These are phyloP conservation scores for Pemphigus obesinymphae DNA, from an alignment of 1,140 invertebrate species.

Conservation along the genomic window DNA sequence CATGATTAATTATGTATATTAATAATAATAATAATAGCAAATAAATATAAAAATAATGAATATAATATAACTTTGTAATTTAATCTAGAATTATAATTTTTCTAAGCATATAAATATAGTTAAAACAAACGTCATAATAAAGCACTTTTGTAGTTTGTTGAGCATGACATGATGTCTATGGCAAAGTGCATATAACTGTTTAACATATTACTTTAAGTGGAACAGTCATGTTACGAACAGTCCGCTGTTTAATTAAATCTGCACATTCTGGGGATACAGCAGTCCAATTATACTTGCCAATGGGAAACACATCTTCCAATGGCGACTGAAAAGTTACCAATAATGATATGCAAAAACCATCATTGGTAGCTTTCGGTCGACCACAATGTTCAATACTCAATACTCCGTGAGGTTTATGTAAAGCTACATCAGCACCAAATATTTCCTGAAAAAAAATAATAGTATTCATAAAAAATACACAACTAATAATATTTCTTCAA, in stretches of 20 bases:
- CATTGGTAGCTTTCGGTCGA: constrained; percentile 53
- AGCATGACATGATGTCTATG: not conserved
- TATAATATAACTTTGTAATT: not conserved
- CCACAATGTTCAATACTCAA: constrained; percentile 61
- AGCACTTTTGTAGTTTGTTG: constrained; percentile 4
- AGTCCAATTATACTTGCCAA: constrained; percentile 84
- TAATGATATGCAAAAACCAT: constrained; percentile 78
- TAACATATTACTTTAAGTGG: constrained; percentile 76
- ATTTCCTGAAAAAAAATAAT: constrained; percentile 61
- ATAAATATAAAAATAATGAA: not conserved
- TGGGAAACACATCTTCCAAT: constrained; percentile 75
- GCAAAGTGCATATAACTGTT: constrained; percentile 43
- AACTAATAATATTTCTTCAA: not conserved
- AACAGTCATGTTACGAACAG: constrained; percentile 72
- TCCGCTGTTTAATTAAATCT: constrained; percentile 61
- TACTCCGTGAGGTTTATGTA: constrained; percentile 78
- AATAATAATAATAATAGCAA: too few relatives aligned
- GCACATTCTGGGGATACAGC: constrained; percentile 68
- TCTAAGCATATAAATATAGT: not conserved
- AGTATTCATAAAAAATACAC: constrained; percentile 30
- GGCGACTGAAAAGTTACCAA: constrained; percentile 80
- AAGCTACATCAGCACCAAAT: constrained; percentile 78
- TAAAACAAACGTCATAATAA: too few relatives aligned
- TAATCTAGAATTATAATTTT: not conserved
- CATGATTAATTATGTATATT: not conserved